Base-by-base conservation (phyloP, 2,113 vertebrate species). In the Strix uralensis region DNA sequence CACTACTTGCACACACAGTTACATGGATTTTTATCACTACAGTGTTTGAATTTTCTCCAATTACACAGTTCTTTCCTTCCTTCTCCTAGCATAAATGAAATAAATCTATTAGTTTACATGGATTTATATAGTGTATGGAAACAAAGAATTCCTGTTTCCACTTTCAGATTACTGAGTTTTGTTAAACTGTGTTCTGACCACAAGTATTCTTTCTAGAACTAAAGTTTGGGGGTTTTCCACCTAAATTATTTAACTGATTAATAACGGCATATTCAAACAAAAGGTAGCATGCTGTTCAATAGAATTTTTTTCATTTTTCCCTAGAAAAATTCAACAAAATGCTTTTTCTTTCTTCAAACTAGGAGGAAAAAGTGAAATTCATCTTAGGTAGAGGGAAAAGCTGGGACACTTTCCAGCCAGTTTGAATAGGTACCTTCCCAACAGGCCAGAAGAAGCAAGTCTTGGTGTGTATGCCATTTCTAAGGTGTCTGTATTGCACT, bases 1-100 rank as follows among this genome's bases (percentile, higher is more conserved):
- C 36, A 1, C 10, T 47, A 9, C 49, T 46, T 15, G 0, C 5
- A 2, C 15, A 22, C 9, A 4, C 3, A 36, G 29, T 49, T 69
- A 38, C 1, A 2, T 27, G 88, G 47, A 46, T 42, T 91, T 91
- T 96, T 73, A 74, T 67, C 79, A 58, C n/a, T 25, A 15, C 21
- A 70, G 46, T 36, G 32, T 63, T 58, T 90, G 46, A 94, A 84
- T 57, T 86, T 91, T 63, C 49, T 66, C 80, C 86, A 92, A 13
- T 71, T 84, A 74, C 74, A 63, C 69, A 46, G 36, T 30, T 55
- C 47, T 66, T 85, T 87, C 42, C 58, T 92, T 80, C 66, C 47
- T 78, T 67, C n/a, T 70, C 20, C 44, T 59, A 44, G 34, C 27
- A 72, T 2, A 59, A 92, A 81, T 86, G 13, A 94, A 95, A 77